Conservation (phyloP, 2,888 invertebrate genomes). For the Bhutanitis thaidina region DNA sequence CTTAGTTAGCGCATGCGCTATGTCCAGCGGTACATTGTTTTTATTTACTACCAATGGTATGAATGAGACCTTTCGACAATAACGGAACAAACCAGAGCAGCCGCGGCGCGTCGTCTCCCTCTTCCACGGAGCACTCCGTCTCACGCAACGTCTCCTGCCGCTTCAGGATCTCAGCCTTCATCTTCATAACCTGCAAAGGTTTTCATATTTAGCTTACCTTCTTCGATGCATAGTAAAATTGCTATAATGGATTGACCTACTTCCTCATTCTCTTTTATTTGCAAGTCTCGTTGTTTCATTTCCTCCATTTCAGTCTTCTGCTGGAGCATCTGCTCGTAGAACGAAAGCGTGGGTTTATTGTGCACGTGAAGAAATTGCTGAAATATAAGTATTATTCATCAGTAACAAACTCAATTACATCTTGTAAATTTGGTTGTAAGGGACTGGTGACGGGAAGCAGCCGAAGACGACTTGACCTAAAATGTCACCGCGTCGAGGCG, state of each 20-base stretch:
- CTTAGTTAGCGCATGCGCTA: too few species aligned
- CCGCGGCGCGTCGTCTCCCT: constrained; percentile 56
- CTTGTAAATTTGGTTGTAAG: too few species aligned
- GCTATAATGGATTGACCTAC: constrained; percentile 41
- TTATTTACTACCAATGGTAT: too few species aligned
- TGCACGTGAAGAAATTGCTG: constrained; percentile 88
- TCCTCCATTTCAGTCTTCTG: constrained; percentile 84
- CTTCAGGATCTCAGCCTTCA: constrained; percentile 87
- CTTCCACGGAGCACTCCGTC: constrained; percentile 69
- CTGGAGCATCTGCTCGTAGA: constrained; percentile 94
- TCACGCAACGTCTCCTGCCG: constrained; percentile 88
- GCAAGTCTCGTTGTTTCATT: constrained; percentile 80
- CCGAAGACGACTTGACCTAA: too few species aligned
- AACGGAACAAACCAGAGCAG: constrained; percentile 52
- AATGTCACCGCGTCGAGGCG: too few species aligned
- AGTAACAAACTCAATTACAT: too few species aligned
- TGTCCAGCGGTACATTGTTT: too few species aligned
- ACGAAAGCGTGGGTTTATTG: constrained; percentile 91
- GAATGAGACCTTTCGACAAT: too few species aligned
- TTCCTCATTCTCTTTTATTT: constrained; percentile 83
- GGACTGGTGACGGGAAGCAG: too few species aligned
- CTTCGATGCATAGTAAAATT: not conserved
- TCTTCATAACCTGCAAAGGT: constrained; percentile 78
- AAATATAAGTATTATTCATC: constrained; percentile 29
- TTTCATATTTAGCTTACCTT: not conserved